These are phyloP conservation scores for Scylla paramamosain DNA, from an alignment of 1,140 invertebrate species.

Conservation along the genomic window DNA sequence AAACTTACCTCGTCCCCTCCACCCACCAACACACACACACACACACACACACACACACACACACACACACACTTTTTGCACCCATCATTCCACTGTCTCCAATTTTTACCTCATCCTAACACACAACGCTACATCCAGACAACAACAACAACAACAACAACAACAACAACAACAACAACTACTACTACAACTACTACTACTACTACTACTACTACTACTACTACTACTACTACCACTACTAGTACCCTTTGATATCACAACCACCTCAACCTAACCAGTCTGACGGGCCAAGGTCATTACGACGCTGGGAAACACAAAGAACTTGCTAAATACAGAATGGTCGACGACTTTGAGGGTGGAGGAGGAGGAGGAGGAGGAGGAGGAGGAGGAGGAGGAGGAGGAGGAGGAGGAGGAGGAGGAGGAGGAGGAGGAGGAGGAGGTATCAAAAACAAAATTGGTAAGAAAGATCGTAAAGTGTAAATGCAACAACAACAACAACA, in stretches of 20 bases:
- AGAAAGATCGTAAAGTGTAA: too few relatives aligned
- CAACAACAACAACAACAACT: background rate
- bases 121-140: background rate
- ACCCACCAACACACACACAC: too few relatives aligned
- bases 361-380: background rate
- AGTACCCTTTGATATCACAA: background rate
- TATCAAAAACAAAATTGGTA: too few relatives aligned
- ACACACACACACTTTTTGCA: too few relatives aligned
- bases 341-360: background rate
- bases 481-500: too few relatives aligned
- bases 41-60: too few relatives aligned
- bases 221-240: too few relatives aligned
- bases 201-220: background rate
- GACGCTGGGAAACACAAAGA: background rate
- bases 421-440: background rate
- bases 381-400: background rate
- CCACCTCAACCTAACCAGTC: background rate
- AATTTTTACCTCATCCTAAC: too few relatives aligned
- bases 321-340: background rate
- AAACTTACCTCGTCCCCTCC: too few relatives aligned
- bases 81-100: too few relatives aligned
- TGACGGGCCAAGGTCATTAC: background rate
- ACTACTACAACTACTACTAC: background rate
- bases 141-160: background rate
- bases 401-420: constrained; percentile 2